Percentiles rank a stretch among this genome's conserved stretches.
These are phyloP conservation scores for Falco berigora DNA, from an alignment of 2,797 vertebrate genomes.

Conservation along the genomic window DNA sequence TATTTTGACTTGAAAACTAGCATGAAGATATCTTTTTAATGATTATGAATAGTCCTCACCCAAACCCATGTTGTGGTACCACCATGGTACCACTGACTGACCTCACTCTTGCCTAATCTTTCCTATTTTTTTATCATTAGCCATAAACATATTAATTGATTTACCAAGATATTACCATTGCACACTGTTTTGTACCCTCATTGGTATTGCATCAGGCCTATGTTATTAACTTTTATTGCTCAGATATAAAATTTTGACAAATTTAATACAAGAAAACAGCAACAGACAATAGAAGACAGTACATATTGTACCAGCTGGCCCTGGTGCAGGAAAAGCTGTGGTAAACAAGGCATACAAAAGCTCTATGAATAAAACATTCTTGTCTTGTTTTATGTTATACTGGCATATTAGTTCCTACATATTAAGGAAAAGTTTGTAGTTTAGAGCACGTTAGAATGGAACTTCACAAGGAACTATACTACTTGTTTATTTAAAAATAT, in stretches of 20 bases:
- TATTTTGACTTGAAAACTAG: neutral
- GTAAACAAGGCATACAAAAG: neutral
- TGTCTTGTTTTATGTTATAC: neutral
- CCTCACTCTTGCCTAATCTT: neutral
- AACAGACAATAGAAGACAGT: slow-evolving; percentile 30
- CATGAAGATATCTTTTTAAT: neutral
- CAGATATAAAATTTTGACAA: slow-evolving; percentile 36
- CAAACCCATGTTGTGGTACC: neutral
- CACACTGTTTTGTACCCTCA: neutral
- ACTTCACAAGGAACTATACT: neutral
- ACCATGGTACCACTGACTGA: neutral
- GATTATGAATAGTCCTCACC: neutral
- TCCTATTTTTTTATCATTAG: slow-evolving; percentile 10
- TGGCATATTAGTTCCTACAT: neutral
- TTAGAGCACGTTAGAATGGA: neutral
- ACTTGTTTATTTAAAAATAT: neutral
- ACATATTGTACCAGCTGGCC: neutral
- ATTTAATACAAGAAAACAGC: slow-evolving; percentile 50
- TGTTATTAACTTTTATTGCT: slow-evolving; percentile 40
- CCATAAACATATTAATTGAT: slow-evolving; percentile 51
- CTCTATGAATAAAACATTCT: slow-evolving; percentile 52
- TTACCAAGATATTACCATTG: slow-evolving; percentile 10
- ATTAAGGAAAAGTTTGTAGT: neutral
- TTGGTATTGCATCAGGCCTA: slow-evolving; percentile 38
- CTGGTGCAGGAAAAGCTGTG: neutral